Evolutionary conservation across 2,113 vertebrate genomes (phyloP).

Genomic region (Sander vitreus): DNA sequence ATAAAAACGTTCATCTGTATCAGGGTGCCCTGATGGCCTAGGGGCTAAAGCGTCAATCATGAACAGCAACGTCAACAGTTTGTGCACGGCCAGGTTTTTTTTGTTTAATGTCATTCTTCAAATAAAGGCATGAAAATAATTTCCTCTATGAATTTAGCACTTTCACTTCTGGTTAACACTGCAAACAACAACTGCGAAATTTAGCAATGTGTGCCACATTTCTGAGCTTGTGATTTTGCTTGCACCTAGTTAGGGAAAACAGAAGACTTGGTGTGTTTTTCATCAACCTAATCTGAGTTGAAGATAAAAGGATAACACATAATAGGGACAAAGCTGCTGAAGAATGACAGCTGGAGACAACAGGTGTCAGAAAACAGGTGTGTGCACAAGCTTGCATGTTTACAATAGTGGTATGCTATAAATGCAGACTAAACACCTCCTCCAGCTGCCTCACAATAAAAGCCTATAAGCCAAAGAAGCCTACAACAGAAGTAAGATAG

Average conservation of each 20-base stretch:
- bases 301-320: background rate
- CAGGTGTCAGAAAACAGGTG: constrained; percentile 23
- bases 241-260: background rate
- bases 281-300: background rate
- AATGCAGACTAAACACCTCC: constrained; percentile 20
- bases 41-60: background rate
- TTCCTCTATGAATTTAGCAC: background rate
- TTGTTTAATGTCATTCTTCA: background rate
- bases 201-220: background rate
- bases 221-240: background rate
- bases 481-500: background rate
- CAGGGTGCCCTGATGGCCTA: background rate
- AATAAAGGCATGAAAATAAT: background rate
- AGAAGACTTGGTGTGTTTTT: background rate
- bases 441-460: constrained; percentile 43
- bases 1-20: background rate
- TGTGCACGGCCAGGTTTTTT: too few relatives aligned
- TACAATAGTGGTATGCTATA: background rate
- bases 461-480: background rate
- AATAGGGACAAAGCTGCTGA: background rate
- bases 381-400: background rate
- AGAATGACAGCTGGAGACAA: constrained; percentile 9
- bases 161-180: background rate
- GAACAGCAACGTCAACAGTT: background rate
- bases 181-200: too few relatives aligned